These are phyloP conservation scores for Xestia sexstrigata DNA, from an alignment of 2,888 invertebrate species.

Conservation along the genomic window DNA sequence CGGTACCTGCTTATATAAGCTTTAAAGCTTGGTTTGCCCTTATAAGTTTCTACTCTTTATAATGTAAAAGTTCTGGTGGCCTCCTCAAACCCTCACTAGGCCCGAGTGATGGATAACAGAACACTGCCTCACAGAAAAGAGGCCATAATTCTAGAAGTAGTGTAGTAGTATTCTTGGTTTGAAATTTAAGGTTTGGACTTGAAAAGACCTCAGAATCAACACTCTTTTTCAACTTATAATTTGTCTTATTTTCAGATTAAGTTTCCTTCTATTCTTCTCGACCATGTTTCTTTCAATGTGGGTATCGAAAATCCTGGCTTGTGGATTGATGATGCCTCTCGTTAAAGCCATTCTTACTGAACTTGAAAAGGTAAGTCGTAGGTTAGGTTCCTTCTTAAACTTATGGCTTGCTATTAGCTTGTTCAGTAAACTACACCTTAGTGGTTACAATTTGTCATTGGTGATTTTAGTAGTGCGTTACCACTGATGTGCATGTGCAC, in stretches of 20 bases:
- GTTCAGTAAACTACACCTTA: too few species aligned
- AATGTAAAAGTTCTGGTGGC: not conserved
- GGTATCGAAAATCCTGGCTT: constrained; percentile 79
- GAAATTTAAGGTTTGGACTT: too few species aligned
- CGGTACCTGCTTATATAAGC: not conserved
- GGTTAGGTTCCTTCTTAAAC: too few species aligned
- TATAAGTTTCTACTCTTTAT: not conserved
- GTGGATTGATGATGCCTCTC: constrained; percentile 84
- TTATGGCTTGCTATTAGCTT: too few species aligned
- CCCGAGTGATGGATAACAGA: not conserved
- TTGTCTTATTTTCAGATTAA: constrained; percentile 73
- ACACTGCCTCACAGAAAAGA: not conserved
- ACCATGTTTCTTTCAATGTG: constrained; percentile 82
- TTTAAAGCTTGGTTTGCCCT: not conserved
- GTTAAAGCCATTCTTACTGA: constrained; percentile 80
- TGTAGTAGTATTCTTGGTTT: not conserved
- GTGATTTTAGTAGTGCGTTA: too few species aligned
- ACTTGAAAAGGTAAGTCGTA: constrained; percentile 62
- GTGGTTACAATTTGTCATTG: too few species aligned
- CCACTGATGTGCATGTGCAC: too few species aligned
- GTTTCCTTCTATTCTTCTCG: constrained; percentile 80
- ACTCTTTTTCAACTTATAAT: not conserved
- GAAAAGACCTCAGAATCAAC: not conserved
- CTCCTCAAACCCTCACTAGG: not conserved
- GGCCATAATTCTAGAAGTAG: not conserved